A percentile compares a stretch with the other conserved stretches of the same genome.
phyloP scores from a whole-genome alignment of 2,113 vertebrate species.

The Pteruthius melanotis region DNA sequence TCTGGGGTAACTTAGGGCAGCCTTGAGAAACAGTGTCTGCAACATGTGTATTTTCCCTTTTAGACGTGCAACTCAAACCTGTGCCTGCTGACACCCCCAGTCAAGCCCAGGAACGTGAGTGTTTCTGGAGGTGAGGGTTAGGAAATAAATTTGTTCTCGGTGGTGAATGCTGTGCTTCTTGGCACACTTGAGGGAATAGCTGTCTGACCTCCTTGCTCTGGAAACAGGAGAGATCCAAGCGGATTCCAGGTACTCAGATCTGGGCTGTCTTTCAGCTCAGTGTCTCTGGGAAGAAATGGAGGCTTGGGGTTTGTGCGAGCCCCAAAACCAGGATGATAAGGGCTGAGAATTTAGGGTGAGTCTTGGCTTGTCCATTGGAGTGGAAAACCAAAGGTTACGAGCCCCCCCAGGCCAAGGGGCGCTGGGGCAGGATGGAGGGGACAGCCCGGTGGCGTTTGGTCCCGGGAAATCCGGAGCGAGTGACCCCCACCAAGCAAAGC shows the following conservation, averaged over 20 bases:
- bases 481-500: neutral
- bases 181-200: neutral
- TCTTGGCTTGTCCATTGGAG: neutral
- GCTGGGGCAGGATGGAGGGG: neutral
- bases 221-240: neutral
- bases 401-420: neutral
- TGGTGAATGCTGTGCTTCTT: neutral
- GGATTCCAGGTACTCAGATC: neutral
- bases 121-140: neutral
- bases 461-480: neutral
- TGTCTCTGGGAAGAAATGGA: neutral
- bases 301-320: neutral
- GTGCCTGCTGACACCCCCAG: neutral
- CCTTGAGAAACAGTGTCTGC: neutral
- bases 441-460: neutral
- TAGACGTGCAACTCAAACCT: neutral
- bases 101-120: neutral
- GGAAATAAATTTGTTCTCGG: neutral
- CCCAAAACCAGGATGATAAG: accelerated
- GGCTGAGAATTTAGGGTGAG: neutral
- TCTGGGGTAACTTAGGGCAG: neutral
- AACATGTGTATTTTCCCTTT: neutral
- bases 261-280: neutral
- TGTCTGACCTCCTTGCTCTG: neutral
- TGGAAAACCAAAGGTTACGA: neutral